These are phyloP conservation scores for Cyanoderma ruficeps DNA, from an alignment of 2,113 vertebrate genomes.

Conservation along the genomic window DNA sequence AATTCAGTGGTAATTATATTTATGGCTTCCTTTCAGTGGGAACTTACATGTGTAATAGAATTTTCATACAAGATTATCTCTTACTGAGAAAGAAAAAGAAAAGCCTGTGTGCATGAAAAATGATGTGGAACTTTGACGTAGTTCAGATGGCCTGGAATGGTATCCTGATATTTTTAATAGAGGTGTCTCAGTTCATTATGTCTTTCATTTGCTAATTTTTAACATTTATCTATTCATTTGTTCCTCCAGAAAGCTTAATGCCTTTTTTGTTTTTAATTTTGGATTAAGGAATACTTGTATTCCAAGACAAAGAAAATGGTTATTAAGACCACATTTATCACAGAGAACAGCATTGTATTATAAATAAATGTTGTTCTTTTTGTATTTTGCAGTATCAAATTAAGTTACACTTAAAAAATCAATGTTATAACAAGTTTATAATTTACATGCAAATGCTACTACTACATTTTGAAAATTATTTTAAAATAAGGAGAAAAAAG, in stretches of 20 bases:
- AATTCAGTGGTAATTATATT: background rate
- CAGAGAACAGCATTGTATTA: background rate
- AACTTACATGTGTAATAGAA: background rate
- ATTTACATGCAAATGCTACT: background rate
- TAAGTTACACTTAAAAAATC: background rate
- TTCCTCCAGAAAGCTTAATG: background rate
- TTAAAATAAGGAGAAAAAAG: background rate
- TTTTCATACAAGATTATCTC: background rate
- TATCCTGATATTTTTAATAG: background rate
- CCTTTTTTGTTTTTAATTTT: background rate
- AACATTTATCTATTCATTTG: background rate
- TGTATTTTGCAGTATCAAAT: background rate
- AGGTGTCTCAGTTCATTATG: background rate
- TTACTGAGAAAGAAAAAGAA: background rate
- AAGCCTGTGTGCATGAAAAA: background rate
- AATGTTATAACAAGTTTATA: background rate
- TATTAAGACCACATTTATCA: background rate
- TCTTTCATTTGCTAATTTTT: background rate
- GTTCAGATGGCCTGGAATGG: background rate
- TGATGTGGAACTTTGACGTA: background rate
- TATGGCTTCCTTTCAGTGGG: background rate
- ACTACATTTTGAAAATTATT: background rate
- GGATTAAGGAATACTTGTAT: background rate
- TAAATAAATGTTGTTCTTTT: background rate
- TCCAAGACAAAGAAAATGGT: background rate